Evolutionary conservation across 2,113 vertebrate species (phyloP), one percentile per base, ranked within the genome.

Genomic region (Phyllostomus hastatus): DNA sequence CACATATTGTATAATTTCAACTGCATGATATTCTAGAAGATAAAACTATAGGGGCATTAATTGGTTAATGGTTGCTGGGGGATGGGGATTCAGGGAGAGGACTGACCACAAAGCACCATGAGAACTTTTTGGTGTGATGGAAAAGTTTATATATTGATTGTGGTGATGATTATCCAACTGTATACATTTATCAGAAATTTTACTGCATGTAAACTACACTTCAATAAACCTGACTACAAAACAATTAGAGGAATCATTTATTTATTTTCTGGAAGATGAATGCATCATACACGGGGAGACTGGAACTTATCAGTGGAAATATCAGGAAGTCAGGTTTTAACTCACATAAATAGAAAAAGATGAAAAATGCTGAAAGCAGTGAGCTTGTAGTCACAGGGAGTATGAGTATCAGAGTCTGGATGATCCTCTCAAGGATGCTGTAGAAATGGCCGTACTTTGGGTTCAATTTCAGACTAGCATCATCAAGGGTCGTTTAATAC

Each of bases 271-370:
- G 15, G 50, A 84, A 72, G 28, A 61, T 24, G 91, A 93, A 84
- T 50, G 16, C 20, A 57, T 50, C n/a, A 83, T 50, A 38, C 41
- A 75, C 7, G n/a, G 20, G 11, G 1, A 31, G 83, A 88, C n/a
- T 84, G 46, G 92, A 79, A 91, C 26, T 85, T 75, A n/a, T 48
- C 52, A 52, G 89, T 10, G 10, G 41, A 88, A 75, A 78, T 66
- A 66, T 41, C n/a, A 93, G 57, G 52, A 94, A 95, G 59, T 64
- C 31, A 94, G 24, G 90, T 92, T 91, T 88, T 90, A 24, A 92
- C 26, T 67, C 2, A 92, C 19, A 43, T 33, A 80, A 92, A 73
- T 7, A 76, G 86, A 79, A 95, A 83, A 57, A 78, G 28, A 82
- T 43, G 64, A 1, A 84, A 89, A 87, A 82, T 43, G 35, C 52